Base-by-base conservation (phyloP, 2,888 invertebrate genomes). In the Listrodromus nycthemerus region DNA sequence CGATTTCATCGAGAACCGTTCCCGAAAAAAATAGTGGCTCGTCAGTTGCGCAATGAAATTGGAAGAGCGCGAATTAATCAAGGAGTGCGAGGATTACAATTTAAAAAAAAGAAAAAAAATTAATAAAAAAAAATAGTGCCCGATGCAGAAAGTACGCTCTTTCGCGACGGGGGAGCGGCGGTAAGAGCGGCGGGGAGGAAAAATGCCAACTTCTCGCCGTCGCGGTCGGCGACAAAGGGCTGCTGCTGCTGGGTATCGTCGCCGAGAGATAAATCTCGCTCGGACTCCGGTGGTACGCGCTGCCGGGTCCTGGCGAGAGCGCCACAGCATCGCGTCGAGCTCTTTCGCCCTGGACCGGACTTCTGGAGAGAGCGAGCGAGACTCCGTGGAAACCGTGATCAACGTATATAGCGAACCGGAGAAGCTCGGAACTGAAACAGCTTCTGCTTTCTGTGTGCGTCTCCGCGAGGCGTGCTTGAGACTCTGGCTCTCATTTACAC, bases 141-240 rank as follows among this genome's bases (percentile, higher is more conserved):
- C 21, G 19, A 52, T 63, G 69, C 66, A 27, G 45, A 78, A 27
- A 77, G 69, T 65, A 58, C 48, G 69, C 24, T 21, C 50, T 67
- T 73, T 78, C 77, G 69, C 78, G 21, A 30, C 74, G 67, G 70
- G 78, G 73, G 45, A 74, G 45, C 73, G 37, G 8, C 0, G 37
- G 37, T 10, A 37, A 1, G 37, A 16, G 41, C 41, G 41, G 41
- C 41, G 41, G 16, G 13, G 41, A 16, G 41, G 41, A 92, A 92
- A 93, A 92, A 92, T 92, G 92, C 91, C 89, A 89, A 93, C 89
- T 93, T 92, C 92, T 92, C 93, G 91, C 93, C 90, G 81, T 80
- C 89, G 83, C 84, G 84, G 90, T 83, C 84, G 87, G 89, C 90
- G 91, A 92, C 92, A 92, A 92, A 92, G 92, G 91, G 89, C 87